A percentile compares a stretch with the other conserved stretches of the same genome.
These are phyloP conservation scores for Turritopsis dohrnii DNA, from an alignment of 30 jellyfish, hydroid and myxozoan genomes.

Conservation along the genomic window DNA sequence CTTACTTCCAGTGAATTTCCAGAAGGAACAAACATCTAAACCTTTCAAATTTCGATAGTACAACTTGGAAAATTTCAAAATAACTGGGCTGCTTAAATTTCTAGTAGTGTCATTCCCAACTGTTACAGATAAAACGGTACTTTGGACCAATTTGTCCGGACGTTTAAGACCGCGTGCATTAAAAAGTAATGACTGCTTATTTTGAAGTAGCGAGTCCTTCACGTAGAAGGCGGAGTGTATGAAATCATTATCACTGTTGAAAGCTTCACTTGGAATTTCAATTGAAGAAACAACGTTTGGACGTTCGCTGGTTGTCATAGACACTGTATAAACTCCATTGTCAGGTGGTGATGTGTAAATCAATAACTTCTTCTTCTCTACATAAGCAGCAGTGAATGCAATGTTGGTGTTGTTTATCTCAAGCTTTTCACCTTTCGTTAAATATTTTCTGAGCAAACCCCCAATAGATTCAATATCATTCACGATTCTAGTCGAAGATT, in stretches of 20 bases:
- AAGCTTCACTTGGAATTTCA: conserved; percentile 20
- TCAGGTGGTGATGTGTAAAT: background rate
- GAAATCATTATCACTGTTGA: conserved; percentile 3
- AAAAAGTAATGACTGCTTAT: background rate
- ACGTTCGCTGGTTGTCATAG: background rate
- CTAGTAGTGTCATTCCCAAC: conserved; percentile 34
- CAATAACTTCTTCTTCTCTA: background rate
- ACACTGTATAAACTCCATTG: background rate
- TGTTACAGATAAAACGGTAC: conserved; percentile 71
- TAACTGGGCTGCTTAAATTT: conserved; percentile 42
- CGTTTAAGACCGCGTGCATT: background rate
- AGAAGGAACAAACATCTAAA: conserved; percentile 23
- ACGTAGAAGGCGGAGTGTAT: conserved; percentile 20
- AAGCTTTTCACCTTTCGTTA: background rate
- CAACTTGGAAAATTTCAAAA: conserved; percentile 3
- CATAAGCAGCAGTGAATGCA: conserved; percentile 11
- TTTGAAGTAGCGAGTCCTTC: conserved; percentile 10
- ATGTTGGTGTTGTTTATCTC: conserved; percentile 4
- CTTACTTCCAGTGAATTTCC: conserved; percentile 34
- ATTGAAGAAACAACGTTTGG: conserved; percentile 4
- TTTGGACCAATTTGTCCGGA: conserved; percentile 22
- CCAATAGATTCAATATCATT: conserved; percentile 4
- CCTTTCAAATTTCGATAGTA: conserved; percentile 25
- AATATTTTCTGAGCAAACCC: background rate
- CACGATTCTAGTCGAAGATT: conserved; percentile 22